Conservation (phyloP, 2,113 vertebrate genomes). For the Ciconia stormi region DNA sequence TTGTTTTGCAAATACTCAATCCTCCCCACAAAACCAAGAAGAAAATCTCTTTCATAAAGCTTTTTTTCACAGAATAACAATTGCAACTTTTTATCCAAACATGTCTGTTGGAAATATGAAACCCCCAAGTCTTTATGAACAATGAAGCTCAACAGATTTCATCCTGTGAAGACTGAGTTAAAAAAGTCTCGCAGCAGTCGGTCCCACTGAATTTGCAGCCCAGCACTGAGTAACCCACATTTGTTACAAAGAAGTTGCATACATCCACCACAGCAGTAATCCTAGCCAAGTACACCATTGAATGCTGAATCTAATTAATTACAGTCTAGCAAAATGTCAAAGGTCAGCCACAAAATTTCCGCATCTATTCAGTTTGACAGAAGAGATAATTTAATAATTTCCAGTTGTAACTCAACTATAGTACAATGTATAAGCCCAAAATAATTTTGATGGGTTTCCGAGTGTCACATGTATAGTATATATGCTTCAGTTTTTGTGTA, state of each 20-base stretch:
- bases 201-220: not conserved
- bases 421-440: not conserved
- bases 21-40: rapidly evolving
- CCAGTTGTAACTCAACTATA: not conserved
- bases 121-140: not conserved
- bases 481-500: not conserved
- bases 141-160: not conserved
- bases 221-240: not conserved
- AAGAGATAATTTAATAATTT: not conserved
- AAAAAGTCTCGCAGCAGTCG: not conserved
- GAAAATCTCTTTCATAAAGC: not conserved
- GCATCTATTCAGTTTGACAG: not conserved
- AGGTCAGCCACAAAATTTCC: not conserved
- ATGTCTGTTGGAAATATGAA: not conserved
- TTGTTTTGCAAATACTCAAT: not conserved
- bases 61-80: not conserved
- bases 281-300: not conserved
- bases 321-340: not conserved
- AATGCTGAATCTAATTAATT: not conserved
- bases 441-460: not conserved
- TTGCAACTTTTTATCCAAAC: not conserved
- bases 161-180: not conserved
- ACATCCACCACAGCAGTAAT: not conserved
- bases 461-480: not conserved
- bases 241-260: not conserved